Base-by-base conservation (phyloP, 1,140 invertebrate species). In the Eriocheir sinensis region DNA sequence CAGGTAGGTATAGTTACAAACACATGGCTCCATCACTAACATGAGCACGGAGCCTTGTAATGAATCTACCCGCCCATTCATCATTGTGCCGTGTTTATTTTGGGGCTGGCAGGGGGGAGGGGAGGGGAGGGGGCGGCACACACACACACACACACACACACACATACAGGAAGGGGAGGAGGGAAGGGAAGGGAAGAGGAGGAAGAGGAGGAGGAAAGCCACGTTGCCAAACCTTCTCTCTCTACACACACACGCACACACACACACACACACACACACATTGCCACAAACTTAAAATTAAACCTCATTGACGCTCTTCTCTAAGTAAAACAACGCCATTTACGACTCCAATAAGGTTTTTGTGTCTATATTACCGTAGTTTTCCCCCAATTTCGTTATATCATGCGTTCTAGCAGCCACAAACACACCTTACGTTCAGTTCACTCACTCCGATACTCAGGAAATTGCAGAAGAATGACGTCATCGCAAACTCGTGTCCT, bases 401-500 rank as follows among this genome's bases (percentile, higher is more conserved):
- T 2, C 40, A 86, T 41, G 40, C 36, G 83, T 86, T 38, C 12
- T 1, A 21, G 34, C 9, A 2, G 34, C 12, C 60, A 34, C 17
- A 34, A 17, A 17, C 36, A 86, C 9, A 9, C 12, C 30, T 12
- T n/a, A 83, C 34, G 41, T 36, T n/a, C 32, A 40, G 85, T 40
- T 36, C 27, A 30, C 12, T 17, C 9, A 12, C 40, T 41, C n/a
- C 27, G n/a, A 30, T 89, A 89, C 88, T n/a, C 88, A 89, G 88
- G 88, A 89, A 89, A 89, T 89, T 89, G 88, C 88, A 89, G 88
- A 44, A 89, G 30, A 40, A 9, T 89, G 88, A 89, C 88, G 88
- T 89, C 41, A 89, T 48, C 27, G 41, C 32, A 89, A 8, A 44
- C 41, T 89, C 48, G 88, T 38, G 6, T 48, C 12, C 17, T 41